These are phyloP conservation scores for Homarus americanus DNA, from an alignment of 1,140 invertebrate species.

Conservation along the genomic window DNA sequence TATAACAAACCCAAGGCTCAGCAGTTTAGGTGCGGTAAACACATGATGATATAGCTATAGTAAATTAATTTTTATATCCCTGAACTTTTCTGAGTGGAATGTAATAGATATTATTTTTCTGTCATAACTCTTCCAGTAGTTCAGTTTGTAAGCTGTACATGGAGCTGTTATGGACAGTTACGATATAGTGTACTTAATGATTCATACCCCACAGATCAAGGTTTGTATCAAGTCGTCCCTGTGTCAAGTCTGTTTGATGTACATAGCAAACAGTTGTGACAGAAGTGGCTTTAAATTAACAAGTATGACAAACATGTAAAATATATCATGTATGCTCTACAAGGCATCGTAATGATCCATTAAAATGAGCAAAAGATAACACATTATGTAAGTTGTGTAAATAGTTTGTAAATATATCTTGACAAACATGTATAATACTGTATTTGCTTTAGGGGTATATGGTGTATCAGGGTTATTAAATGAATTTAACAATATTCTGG, in stretches of 20 bases:
- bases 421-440: conserved; percentile 20
- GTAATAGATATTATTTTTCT: background rate
- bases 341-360: background rate
- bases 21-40: background rate
- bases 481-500: background rate
- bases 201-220: background rate
- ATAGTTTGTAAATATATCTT: conserved; percentile 24
- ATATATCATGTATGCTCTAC: background rate
- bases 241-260: conserved; percentile 39
- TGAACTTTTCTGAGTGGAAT: background rate
- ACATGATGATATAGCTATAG: background rate
- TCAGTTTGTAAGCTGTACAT: background rate
- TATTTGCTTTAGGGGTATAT: conserved; percentile 5
- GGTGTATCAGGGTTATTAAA: background rate
- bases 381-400: conserved; percentile 1
- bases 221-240: background rate
- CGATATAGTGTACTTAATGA: background rate
- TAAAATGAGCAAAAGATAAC: background rate
- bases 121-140: background rate
- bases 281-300: background rate
- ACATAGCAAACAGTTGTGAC: conserved; percentile 34
- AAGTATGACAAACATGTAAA: background rate
- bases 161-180: background rate
- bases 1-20: background rate
- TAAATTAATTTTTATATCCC: background rate